Evolutionary conservation across 2,797 vertebrate genomes (phyloP).

Genomic region (Pangasius sanitwongsei): DNA sequence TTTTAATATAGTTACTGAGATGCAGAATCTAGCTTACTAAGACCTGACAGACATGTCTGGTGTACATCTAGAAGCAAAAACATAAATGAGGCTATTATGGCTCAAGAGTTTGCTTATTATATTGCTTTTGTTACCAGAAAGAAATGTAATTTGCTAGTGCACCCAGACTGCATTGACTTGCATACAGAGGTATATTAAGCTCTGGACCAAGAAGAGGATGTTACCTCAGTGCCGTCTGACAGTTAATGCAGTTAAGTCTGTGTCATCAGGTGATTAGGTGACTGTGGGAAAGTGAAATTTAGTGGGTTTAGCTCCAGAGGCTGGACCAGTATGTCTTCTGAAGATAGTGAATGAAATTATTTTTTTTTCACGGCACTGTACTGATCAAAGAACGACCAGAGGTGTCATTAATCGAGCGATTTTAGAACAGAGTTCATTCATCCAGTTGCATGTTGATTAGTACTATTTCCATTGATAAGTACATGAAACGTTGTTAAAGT

Average conservation of each 20-base stretch:
- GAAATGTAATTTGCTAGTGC: neutral
- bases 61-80: neutral
- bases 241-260: neutral
- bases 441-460: neutral
- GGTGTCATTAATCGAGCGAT: neutral
- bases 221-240: neutral
- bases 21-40: neutral
- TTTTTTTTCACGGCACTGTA: neutral
- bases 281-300: neutral
- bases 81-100: neutral
- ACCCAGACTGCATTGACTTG: neutral
- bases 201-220: neutral
- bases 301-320: neutral
- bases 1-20: neutral
- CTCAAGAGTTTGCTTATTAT: neutral
- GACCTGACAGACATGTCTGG: neutral
- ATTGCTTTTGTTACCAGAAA: neutral
- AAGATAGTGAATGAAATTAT: neutral
- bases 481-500: neutral
- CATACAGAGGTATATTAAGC: neutral
- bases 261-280: neutral
- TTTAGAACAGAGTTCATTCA: neutral
- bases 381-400: constrained; percentile 5
- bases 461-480: neutral
- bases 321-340: neutral